phyloP scores from a whole-genome alignment of 2,113 vertebrate species.

The Argyrosomus japonicus region DNA sequence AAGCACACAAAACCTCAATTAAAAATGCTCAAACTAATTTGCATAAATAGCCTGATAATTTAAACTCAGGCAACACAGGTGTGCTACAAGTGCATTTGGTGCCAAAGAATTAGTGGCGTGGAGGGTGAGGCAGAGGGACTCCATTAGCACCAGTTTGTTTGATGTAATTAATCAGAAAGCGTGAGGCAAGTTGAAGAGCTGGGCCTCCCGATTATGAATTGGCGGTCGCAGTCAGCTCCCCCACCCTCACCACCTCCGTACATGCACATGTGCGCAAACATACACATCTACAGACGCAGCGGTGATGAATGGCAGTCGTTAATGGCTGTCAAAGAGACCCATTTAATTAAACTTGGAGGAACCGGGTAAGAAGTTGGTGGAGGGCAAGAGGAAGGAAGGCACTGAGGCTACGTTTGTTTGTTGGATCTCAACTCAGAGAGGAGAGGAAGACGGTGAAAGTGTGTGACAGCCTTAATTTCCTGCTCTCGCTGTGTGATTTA shows the following conservation, averaged over 20 bases:
- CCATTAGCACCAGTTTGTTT: constrained; percentile 62
- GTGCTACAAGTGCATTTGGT: constrained; percentile 33
- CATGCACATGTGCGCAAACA: constrained; percentile 43
- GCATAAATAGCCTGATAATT: constrained; percentile 37
- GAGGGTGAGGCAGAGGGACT: constrained; percentile 33
- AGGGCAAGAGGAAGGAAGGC: constrained; percentile 50
- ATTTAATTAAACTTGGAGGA: constrained; percentile 79
- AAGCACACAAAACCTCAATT: constrained; percentile 22
- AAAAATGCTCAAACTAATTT: constrained; percentile 35
- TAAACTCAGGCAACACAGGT: constrained; percentile 33
- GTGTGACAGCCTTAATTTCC: constrained; percentile 79
- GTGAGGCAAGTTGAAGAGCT: constrained; percentile 53
- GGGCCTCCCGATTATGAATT: constrained; percentile 65
- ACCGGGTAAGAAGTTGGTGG: constrained; percentile 44
- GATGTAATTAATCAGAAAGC: constrained; percentile 78
- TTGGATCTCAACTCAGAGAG: constrained; percentile 34
- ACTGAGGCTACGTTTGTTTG: constrained; percentile 39
- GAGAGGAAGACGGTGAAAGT: constrained; percentile 38
- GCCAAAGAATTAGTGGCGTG: constrained; percentile 23
- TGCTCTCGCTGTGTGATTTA: constrained; percentile 72
- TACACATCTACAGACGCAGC: constrained; percentile 24
- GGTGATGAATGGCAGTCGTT: constrained; percentile 79
- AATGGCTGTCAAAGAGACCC: constrained; percentile 70
- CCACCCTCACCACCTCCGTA: neutral
- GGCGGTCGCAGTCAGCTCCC: constrained; percentile 10